Base-by-base conservation (phyloP, 2,888 invertebrate genomes). In the Drosophila fungiperda region DNA sequence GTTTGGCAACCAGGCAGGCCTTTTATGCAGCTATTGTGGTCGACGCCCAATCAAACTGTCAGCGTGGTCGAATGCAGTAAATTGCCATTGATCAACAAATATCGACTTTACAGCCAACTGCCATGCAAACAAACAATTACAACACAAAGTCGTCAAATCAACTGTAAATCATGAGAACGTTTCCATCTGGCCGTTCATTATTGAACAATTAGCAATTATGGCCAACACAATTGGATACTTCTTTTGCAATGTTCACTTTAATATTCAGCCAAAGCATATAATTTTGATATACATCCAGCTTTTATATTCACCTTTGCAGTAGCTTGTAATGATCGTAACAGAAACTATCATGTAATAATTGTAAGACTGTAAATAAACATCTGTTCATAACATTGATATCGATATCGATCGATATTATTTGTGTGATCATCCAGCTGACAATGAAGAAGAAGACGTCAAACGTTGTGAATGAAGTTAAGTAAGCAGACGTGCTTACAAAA, bases 101-200 rank as follows among this genome's bases (percentile, higher is more conserved):
- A 36, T 57, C n/a, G 35, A 23, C 26, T 40, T 48, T 29, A 38
- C 49, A 20, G 33, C 29, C 40, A 73, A 59, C 38, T 59, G 68
- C 42, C 38, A 57, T 49, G 62, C 38, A 23, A 36, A 23, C 54
- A 49, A 33, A 32, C n/a, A 36, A 29, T 38, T 36, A 8, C 20
- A 29, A 57, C n/a, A 32, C 17, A 38, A 73, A 57, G 23, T 33
- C 57, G 38, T 32, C 32, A 38, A 60, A 57, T 57, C 67, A 74
- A 68, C 52, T 40, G 29, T 12, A 57, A 75, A 73, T 75, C 32
- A 58, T 68, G 68, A 15, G 15, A 26, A 33, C 33, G 48, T 52
- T 5, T n/a, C 4, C 33, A 74, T 35, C 15, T 32, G 15, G 17
- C 0, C 1, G 35, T 32, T 17, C 23, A 45, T 57, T 29, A 32